Percentiles rank a stretch among this genome's conserved stretches.
Evolutionary conservation across 2,888 invertebrate genomes (phyloP).

Genomic region (Drosophila birchii): DNA sequence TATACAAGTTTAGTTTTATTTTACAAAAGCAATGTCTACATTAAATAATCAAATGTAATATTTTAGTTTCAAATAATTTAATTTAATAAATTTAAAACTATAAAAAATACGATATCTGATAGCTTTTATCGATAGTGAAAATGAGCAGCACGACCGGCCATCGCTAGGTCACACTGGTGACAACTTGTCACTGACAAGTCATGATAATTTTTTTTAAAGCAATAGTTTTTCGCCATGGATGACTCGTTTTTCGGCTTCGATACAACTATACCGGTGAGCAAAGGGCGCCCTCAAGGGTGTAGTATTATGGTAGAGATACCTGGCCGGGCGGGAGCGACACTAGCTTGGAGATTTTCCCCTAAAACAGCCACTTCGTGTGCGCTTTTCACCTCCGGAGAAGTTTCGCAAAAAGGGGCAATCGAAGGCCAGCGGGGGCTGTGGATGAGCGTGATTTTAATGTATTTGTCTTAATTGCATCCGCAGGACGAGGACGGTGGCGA

Average conservation of each 20-base stretch:
- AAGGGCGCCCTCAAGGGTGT: not conserved
- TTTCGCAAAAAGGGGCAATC: constrained; percentile 25
- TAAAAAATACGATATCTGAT: not conserved
- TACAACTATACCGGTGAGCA: constrained; percentile 90
- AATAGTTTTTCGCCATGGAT: constrained; percentile 89
- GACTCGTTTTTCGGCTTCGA: constrained; percentile 95
- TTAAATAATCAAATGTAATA: not conserved
- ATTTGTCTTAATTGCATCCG: constrained; percentile 30
- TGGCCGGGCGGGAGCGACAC: not conserved
- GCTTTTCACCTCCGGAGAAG: constrained; percentile 25
- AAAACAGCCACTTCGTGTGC: constrained; percentile 10
- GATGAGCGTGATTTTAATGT: constrained; percentile 1
- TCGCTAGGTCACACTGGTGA: constrained; percentile 39
- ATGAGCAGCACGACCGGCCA: constrained; percentile 10
- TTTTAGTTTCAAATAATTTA: not conserved
- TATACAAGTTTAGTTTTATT: not conserved
- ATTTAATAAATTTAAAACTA: not conserved
- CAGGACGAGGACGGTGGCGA: constrained; percentile 83
- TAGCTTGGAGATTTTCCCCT: not conserved
- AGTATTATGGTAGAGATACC: not conserved
- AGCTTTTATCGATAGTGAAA: constrained; percentile 8
- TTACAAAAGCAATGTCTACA: not conserved
- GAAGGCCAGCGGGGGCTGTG: constrained; percentile 31
- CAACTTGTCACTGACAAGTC: constrained; percentile 88
- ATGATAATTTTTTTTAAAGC: constrained; percentile 88